phyloP scores from a whole-genome alignment of 2,113 vertebrate species.

The human (Homo sapiens) region GRCh38 chr20:62703001-62703500 shows the following conservation, averaged over 20 bases:
- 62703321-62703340: too few species aligned
- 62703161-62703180: background rate
- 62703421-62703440: background rate
- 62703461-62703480: background rate
- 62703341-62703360: fast-evolving
- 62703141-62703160: background rate
- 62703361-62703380: background rate
- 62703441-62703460: background rate
- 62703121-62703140: background rate
- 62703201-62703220: background rate
- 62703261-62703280: background rate
- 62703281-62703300: background rate
- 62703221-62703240: background rate
- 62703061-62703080: background rate
- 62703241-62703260: background rate
- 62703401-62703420: too few species aligned
- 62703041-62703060: background rate
- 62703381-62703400: background rate
- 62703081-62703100: too few species aligned
- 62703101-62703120: too few species aligned
- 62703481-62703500: too few species aligned
- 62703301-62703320: too few species aligned
- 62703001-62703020: background rate
- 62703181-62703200: background rate
- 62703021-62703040: background rate